Percentiles rank a stretch among this genome's conserved stretches.
These are phyloP conservation scores for Dusona sp. DNA, from an alignment of 2,888 invertebrate genomes.

Conservation along the genomic window DNA sequence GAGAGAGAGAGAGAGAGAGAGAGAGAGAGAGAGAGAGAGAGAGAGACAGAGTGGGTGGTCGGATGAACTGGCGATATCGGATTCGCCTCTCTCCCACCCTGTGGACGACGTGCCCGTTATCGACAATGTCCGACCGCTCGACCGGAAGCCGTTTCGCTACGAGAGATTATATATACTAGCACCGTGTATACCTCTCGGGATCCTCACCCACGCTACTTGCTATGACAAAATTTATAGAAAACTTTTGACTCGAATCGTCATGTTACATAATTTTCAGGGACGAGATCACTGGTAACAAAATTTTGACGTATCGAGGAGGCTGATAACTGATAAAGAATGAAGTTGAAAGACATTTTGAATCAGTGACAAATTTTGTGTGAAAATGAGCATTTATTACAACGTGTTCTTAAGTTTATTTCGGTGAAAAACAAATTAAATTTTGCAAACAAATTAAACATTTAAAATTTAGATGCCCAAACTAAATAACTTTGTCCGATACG, in stretches of 20 bases:
- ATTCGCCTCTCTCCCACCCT: constrained; percentile 75
- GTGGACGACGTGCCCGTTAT: constrained; percentile 79
- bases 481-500: too few species aligned
- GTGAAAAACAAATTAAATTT: too few species aligned
- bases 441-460: too few species aligned
- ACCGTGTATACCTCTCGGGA: constrained; percentile 30
- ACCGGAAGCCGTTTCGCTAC: constrained; percentile 83
- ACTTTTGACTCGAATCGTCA: constrained; percentile 72
- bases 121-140: constrained; percentile 82
- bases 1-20: constrained; percentile 42
- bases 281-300: constrained; percentile 65
- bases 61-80: constrained; percentile 82
- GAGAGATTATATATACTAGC: constrained; percentile 48
- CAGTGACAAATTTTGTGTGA: not conserved
- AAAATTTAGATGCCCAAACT: too few species aligned
- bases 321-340: not conserved
- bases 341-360: not conserved
- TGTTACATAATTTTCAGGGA: constrained; percentile 44
- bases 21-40: too few species aligned
- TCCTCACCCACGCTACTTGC: constrained; percentile 17
- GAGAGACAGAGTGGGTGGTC: constrained; percentile 53
- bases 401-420: too few species aligned
- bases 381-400: not conserved
- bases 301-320: constrained; percentile 47
- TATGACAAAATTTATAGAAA: constrained; percentile 81